phyloP scores from a whole-genome alignment of 2,797 vertebrate genomes.

The Dermochelys coriacea region DNA sequence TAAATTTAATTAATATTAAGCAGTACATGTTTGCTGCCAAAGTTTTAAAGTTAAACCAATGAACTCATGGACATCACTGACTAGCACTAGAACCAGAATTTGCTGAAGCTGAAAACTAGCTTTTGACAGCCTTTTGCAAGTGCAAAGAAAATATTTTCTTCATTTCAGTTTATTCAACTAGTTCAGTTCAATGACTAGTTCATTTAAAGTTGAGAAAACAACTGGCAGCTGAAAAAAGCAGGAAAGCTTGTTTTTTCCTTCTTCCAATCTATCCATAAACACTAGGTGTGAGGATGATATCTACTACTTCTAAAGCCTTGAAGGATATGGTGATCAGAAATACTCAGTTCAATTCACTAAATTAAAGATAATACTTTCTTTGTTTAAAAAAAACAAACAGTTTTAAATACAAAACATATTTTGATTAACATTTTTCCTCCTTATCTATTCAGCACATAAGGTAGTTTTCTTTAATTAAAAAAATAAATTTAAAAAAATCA shows the following conservation, averaged over 20 bases:
- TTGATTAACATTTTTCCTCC: background rate
- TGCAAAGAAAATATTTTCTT: background rate
- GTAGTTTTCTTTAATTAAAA: too few species aligned
- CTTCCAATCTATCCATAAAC: background rate
- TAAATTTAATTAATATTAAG: background rate
- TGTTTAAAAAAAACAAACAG: background rate
- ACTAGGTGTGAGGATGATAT: background rate
- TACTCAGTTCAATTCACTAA: background rate
- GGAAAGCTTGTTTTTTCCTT: background rate
- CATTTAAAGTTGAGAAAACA: background rate
- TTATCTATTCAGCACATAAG: too few species aligned
- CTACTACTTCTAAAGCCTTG: background rate
- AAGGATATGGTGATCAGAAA: background rate
- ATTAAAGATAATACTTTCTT: background rate
- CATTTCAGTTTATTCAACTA: background rate
- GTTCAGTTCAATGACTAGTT: background rate
- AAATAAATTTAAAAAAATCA: too few species aligned
- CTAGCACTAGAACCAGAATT: background rate
- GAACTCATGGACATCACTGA: background rate
- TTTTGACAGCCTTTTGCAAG: background rate
- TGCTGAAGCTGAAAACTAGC: background rate
- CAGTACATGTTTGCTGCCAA: background rate
- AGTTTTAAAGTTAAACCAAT: background rate
- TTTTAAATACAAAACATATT: background rate
- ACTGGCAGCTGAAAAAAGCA: background rate